Evolutionary conservation across 2,113 vertebrate species (phyloP).

Genomic region (Hepsetus odoe): DNA sequence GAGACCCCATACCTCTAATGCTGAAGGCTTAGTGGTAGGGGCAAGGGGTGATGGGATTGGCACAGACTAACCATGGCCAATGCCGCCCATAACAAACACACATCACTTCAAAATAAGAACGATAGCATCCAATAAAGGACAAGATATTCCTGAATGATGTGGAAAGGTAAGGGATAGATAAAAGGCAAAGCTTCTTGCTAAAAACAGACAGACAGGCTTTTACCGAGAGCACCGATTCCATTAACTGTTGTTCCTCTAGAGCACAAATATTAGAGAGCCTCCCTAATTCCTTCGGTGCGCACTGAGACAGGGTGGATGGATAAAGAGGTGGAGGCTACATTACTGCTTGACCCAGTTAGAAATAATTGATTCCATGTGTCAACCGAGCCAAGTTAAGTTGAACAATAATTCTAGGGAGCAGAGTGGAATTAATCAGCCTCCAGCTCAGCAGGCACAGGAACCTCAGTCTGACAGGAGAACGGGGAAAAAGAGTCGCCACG

Average conservation of each 20-base stretch:
- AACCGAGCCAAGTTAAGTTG: slow-evolving; percentile 53
- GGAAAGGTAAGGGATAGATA: neutral
- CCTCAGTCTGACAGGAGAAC: slow-evolving; percentile 32
- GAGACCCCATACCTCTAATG: no score
- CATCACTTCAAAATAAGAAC: neutral
- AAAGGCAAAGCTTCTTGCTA: neutral
- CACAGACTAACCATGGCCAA: no score
- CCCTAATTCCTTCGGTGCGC: slow-evolving; percentile 12
- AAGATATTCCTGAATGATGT: neutral
- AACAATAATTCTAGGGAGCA: slow-evolving; percentile 52
- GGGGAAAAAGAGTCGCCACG: neutral
- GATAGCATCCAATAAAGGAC: neutral
- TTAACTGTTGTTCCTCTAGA: slow-evolving; percentile 31
- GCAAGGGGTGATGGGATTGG: no score
- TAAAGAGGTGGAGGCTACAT: slow-evolving; percentile 31
- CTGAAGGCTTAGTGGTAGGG: no score
- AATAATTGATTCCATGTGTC: slow-evolving; percentile 64
- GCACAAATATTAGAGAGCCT: neutral
- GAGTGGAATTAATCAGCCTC: slow-evolving; percentile 57
- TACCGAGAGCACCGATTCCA: slow-evolving; percentile 10
- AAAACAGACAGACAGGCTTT: slow-evolving; percentile 26
- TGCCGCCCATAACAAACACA: no score
- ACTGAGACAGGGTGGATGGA: slow-evolving; percentile 6
- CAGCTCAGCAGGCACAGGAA: slow-evolving; percentile 31
- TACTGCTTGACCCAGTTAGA: slow-evolving; percentile 64